These are phyloP conservation scores for Chiloscyllium plagiosum DNA, from an alignment of 2,113 vertebrate genomes.

Conservation along the genomic window DNA sequence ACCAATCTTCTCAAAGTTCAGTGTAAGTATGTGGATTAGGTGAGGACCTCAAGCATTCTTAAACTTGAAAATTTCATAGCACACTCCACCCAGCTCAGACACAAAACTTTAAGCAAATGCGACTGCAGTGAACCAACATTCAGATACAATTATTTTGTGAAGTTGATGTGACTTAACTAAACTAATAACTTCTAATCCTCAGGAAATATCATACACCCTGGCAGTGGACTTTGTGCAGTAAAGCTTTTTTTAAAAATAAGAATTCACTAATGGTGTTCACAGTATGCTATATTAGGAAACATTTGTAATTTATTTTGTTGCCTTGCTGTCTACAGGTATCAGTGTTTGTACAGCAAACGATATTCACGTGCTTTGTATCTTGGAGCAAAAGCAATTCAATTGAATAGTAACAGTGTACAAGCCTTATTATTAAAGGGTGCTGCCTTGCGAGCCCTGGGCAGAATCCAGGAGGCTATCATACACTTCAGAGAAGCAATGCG, in stretches of 20 bases:
- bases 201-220: background rate
- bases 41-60: background rate
- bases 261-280: background rate
- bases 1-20: too few relatives aligned
- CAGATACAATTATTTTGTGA: background rate
- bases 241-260: background rate
- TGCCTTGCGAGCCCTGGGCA: constrained; percentile 88
- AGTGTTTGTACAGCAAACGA: constrained; percentile 95
- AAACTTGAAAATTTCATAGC: background rate
- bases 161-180: background rate
- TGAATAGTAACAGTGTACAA: constrained; percentile 95
- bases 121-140: background rate
- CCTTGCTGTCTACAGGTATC: constrained; percentile 63
- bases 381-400: constrained; percentile 94
- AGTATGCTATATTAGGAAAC: background rate
- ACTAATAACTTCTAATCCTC: background rate
- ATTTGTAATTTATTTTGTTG: background rate
- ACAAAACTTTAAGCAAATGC: background rate
- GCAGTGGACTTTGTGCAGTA: background rate
- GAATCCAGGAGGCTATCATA: constrained; percentile 95
- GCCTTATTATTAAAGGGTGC: constrained; percentile 91
- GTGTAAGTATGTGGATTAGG: background rate
- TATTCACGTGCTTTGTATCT: constrained; percentile 92
- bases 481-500: constrained; percentile 95
- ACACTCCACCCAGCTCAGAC: too few relatives aligned